These are phyloP conservation scores for Geococcyx californianus DNA, from an alignment of 2,113 vertebrate genomes.

Conservation along the genomic window DNA sequence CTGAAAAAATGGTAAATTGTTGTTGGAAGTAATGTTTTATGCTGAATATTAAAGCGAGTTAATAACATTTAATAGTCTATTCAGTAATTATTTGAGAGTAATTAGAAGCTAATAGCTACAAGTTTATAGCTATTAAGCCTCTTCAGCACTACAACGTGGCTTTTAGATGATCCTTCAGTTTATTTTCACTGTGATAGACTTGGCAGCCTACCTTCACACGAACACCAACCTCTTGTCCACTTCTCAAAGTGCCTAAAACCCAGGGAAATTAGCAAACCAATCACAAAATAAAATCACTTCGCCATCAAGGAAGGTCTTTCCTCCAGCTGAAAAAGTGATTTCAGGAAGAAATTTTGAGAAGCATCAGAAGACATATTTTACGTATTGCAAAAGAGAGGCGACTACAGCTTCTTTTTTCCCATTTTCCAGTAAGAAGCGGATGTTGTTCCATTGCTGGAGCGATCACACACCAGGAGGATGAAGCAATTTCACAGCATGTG, in stretches of 20 bases:
- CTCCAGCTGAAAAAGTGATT: not conserved
- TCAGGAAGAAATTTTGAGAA: not conserved
- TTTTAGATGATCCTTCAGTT: constrained; percentile 51
- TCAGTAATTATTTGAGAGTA: constrained; percentile 66
- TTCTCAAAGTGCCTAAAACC: not conserved
- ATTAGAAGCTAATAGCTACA: constrained; percentile 61
- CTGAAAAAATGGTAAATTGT: constrained; percentile 41
- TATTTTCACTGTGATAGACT: not conserved
- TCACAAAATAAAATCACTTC: not conserved
- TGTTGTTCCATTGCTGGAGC: not conserved
- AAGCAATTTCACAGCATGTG: not conserved
- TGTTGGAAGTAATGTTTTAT: constrained; percentile 51
- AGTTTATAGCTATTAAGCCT: constrained; percentile 48
- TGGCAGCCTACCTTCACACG: not conserved
- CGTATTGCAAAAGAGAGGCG: not conserved
- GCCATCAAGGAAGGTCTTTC: not conserved
- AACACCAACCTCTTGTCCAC: not conserved
- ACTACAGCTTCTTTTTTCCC: not conserved
- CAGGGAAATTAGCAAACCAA: not conserved
- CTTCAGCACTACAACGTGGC: constrained; percentile 25
- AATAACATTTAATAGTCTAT: constrained; percentile 59
- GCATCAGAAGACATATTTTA: not conserved
- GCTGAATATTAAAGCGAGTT: constrained; percentile 56
- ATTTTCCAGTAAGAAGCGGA: not conserved
- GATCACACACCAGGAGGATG: not conserved